Conservation (phyloP, 2,113 vertebrate species). For the Pandion haliaetus region DNA sequence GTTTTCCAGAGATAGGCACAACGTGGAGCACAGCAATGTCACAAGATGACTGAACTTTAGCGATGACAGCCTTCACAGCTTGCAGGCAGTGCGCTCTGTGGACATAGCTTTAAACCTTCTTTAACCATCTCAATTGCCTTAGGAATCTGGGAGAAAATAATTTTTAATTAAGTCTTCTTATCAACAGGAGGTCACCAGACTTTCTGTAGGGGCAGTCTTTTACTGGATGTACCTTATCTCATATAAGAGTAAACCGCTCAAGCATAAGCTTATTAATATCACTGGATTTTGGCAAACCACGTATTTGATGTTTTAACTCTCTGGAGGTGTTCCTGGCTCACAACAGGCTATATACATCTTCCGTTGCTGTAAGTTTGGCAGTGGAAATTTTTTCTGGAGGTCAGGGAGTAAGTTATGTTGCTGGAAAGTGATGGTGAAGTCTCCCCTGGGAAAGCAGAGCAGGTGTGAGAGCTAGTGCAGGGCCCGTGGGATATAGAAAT, state of each 20-base stretch:
- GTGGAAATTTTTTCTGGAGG: background rate
- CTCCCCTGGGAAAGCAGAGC: background rate
- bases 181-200: background rate
- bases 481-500: background rate
- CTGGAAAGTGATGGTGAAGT: background rate
- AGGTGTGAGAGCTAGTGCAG: background rate
- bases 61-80: conserved; percentile 1
- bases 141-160: background rate
- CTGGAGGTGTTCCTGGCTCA: background rate
- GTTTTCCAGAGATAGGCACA: background rate
- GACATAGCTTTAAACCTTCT: background rate
- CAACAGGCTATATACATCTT: background rate
- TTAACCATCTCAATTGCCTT: background rate
- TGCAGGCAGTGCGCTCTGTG: background rate
- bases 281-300: background rate
- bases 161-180: conserved; percentile 28
- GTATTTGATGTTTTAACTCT: background rate
- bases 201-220: background rate
- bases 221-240: background rate
- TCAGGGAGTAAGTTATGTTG: background rate
- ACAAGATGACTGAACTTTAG: background rate
- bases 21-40: background rate
- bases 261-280: background rate
- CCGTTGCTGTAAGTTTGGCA: background rate
- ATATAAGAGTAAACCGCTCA: background rate